A percentile compares a stretch with the other conserved stretches of the same genome.
Evolutionary conservation across 1,140 invertebrate genomes (phyloP).

Genomic region (Nymphalis io): DNA sequence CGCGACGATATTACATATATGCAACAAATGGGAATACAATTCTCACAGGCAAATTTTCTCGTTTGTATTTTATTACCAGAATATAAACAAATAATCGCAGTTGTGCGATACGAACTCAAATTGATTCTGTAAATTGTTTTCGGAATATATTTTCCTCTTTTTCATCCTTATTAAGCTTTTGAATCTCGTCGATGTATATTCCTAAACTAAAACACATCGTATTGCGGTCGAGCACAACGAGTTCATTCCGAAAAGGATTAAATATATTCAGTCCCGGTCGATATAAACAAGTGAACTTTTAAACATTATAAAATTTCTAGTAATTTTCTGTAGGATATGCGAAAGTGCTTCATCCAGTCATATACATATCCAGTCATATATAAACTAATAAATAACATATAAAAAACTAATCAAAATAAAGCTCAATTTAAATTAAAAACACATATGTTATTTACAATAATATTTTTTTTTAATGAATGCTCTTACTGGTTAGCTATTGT

Average conservation of each 20-base stretch:
- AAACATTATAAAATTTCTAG: no score
- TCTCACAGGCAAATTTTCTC: background rate
- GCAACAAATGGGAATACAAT: background rate
- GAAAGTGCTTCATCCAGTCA: no score
- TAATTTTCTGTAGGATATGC: no score
- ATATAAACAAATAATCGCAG: constrained; percentile 1
- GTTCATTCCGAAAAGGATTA: background rate
- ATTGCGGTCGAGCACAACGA: background rate
- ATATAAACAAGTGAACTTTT: background rate
- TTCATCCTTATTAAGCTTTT: background rate
- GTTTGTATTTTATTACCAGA: background rate
- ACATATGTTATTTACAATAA: no score
- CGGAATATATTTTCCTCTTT: background rate
- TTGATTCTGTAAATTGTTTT: background rate
- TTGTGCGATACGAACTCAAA: background rate
- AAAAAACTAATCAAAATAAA: no score
- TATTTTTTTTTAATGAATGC: no score
- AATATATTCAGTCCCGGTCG: background rate
- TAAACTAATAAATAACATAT: no score
- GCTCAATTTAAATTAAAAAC: no score
- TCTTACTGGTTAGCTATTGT: no score
- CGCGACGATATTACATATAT: background rate
- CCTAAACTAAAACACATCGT: background rate
- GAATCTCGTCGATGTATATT: background rate
- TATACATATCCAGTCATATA: no score